Evolutionary conservation across 2,113 vertebrate species (phyloP), one percentile per base, ranked within the genome.

Genomic region (Pantherophis guttatus): DNA sequence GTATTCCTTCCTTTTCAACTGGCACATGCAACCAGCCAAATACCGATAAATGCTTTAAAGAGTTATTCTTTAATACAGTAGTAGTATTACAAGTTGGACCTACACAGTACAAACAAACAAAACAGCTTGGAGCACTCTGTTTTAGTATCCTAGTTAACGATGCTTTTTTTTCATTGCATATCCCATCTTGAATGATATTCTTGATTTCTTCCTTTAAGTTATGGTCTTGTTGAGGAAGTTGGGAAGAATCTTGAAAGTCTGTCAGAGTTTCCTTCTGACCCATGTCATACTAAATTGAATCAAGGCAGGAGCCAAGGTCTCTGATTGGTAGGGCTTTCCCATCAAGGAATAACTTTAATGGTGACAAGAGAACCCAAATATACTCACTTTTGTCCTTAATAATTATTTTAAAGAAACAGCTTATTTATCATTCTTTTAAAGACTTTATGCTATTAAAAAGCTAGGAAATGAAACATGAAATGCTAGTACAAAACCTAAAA

Each of bases 391-490:
- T 70, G 3, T 70, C 94, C 29, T 87, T 93, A 94, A 91, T 92
- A 93, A 93, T 90, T 90, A 57, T 93, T 87, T 91, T 86, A 95
- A 93, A 55, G 54, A 96, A 88, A 93, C 44, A 93, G n/a, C 39
- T 91, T 92, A 55, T 93, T 96, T 94, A 93, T 96, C 87, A 92
- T 96, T 96, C 91, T 39, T 94, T 96, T 97, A 97, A 97, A 95
- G 96, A 97, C 93, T 88, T 96, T 95, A 94, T 86, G 21, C 7
- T 94, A 92, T 92, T 94, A 94, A 96, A 97, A 97, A 97, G 96
- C 91, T 89, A 94, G 95, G 94, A 95, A 95, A 92, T 81, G 94
- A 92, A 94, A 87, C 92, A 62, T 0, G 92, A 96, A 97, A 96
- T 94, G 95, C 90, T 93, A 21, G 48, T 92, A 52, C 85, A 91